These are phyloP conservation scores for Smutsia temminckii DNA, from an alignment of 2,797 vertebrate genomes.

Conservation along the genomic window DNA sequence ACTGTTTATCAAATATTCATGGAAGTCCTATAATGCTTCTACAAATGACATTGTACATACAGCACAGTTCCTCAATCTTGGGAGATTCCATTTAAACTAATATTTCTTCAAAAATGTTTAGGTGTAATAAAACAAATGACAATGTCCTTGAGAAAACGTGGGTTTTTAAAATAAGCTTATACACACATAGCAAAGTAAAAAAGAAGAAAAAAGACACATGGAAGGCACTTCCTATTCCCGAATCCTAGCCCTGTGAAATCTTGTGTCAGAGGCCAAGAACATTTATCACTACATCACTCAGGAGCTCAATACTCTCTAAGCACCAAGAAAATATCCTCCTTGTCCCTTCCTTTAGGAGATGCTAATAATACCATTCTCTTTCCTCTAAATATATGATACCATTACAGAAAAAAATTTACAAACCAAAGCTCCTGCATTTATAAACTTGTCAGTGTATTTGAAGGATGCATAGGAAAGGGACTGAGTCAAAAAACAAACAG, in stretches of 20 bases:
- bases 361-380: conserved; percentile 27
- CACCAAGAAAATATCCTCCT: conserved; percentile 75
- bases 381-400: not conserved
- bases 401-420: conserved; percentile 4
- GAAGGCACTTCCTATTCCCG: not conserved
- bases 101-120: conserved; percentile 29
- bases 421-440: not conserved
- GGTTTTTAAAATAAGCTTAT: not conserved
- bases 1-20: not conserved
- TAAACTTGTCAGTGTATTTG: not conserved
- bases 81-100: conserved; percentile 26
- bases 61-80: not conserved
- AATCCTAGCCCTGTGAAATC: conserved; percentile 62
- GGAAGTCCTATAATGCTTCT: not conserved
- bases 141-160: not conserved
- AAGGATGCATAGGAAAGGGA: not conserved
- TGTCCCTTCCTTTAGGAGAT: not conserved
- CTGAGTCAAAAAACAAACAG: conserved; percentile 13
- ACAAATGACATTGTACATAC: not conserved
- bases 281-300: conserved; percentile 75
- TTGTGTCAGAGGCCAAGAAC: conserved; percentile 70
- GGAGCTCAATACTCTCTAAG: conserved; percentile 50
- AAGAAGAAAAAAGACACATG: not conserved
- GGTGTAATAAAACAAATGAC: conserved; percentile 24
- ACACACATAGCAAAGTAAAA: not conserved